Base-by-base conservation (phyloP, 35 echinoderm and acorn worm species). In the Diadema setosum region DNA sequence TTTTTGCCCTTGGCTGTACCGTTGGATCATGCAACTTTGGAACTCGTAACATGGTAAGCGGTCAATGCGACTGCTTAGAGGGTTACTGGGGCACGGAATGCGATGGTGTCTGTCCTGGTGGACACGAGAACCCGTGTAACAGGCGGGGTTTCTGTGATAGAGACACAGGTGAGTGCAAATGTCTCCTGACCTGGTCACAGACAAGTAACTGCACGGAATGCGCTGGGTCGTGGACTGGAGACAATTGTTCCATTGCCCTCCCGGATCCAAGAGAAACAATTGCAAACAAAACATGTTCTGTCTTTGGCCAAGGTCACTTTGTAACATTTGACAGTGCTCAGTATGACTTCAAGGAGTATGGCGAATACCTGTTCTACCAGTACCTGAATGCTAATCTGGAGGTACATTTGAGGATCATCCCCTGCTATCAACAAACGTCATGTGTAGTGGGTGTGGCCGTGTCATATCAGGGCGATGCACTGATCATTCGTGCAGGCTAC, bases 341-440 rank as follows among this genome's bases (percentile, higher is more conserved):
- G 14, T 97, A 86, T 89, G 94, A 97, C 60, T 97, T 97, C 65
- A 97, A 97, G 60, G 94, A 97, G 69, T 45, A 86, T 58, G 94
- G 94, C 30, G 94, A 97, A 82, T 92, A 86, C 69, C 30, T 46
- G 12, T 35, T 97, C 9, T 14, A 83, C 15, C 29, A 81, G 44
- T 39, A 86, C 25, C n/a, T 11, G 43, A 33, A 39, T 23, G 25
- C 57, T 24, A 73, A 80, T 23, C 74, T 97, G 52, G 59, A 42
- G 26, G 39, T 92, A 18, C 94, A 97, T 40, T 35, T 86, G 20
- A 76, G 94, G 25, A 81, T 92, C 23, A 32, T 97, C 18, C 94
- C 94, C 36, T 97, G 94, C 64, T 93, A 93, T 45, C 85, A 81
- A 59, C 56, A 57, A 0, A 92, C 94, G 14, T 74, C 94, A 37